Evolutionary conservation across 2,888 invertebrate species (phyloP).

Genomic region (Cephus pygmeus): DNA sequence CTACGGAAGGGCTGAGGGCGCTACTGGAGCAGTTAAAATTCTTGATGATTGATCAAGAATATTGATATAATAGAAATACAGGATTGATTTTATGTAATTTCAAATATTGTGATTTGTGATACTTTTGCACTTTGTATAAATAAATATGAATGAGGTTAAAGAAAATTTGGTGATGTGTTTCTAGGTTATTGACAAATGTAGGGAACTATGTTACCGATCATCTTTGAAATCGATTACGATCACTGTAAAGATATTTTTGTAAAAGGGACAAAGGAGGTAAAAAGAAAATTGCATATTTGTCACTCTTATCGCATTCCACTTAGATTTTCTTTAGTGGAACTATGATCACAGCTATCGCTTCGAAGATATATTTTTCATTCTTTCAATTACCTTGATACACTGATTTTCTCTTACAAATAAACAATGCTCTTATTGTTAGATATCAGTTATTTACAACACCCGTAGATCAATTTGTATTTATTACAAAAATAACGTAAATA

Average conservation of each 20-base stretch:
- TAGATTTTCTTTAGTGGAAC: background rate
- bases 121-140: background rate
- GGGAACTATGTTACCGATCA: background rate
- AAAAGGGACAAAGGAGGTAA: background rate
- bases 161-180: background rate
- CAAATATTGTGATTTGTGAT: background rate
- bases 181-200: background rate
- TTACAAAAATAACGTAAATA: constrained; percentile 31
- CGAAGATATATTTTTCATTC: background rate
- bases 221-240: background rate
- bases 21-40: background rate
- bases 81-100: background rate
- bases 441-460: constrained; percentile 22
- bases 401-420: background rate
- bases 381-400: constrained; percentile 28
- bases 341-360: background rate
- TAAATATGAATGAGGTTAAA: background rate
- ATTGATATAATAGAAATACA: background rate
- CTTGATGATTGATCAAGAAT: background rate
- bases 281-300: background rate
- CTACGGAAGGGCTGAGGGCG: background rate
- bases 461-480: constrained; percentile 15
- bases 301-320: background rate
- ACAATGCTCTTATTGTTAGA: background rate
- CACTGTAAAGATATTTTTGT: background rate